Base-by-base conservation (phyloP, 2,797 vertebrate species). In the Gymnoscopelus microlampas region DNA sequence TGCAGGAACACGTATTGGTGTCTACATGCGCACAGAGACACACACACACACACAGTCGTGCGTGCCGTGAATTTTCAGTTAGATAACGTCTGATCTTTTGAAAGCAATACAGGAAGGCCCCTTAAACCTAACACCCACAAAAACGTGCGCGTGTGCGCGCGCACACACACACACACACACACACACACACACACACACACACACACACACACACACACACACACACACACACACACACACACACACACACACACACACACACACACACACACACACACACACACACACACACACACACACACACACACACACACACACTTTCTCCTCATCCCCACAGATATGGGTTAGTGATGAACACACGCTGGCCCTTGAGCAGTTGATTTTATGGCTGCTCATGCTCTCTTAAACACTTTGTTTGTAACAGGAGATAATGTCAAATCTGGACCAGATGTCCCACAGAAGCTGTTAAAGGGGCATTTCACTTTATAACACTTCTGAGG, bases 351-450 rank as follows among this genome's bases (percentile, higher is more conserved):
- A 49, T 12, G 62, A 68, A 66, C 60, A 59, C 53, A 35, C 53
- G 53, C 65, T 44, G 70, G 15, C 29, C 1, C 3, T 73, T 77
- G 58, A 78, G 71, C 78, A 70, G 19, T 67, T 54, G 54, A 73
- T 68, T 89, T 81, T 77, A 85, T 53, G 63, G 57, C 68, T 47
- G 51, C 35, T 73, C 53, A 35, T 63, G 66, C 19, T 15, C 32
- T 35, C 60, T 35, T 32, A 8, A 26, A 26, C 0, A n/a, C 50
- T 79, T 73, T 74, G 71, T 73, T 83, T 78, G 60, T 71, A 74
- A 70, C 26, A 29, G 35, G 35, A 66, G 63, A 66, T 72, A 35
- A 67, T 66, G 66, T 73, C 15, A 71, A 64, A 74, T 71, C 60
- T 55, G 57, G 53, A 76, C 4, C 0, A 59, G 48, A 47, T 35